Conservation (phyloP, 2,888 invertebrate genomes). For the Cantharis nigra region DNA sequence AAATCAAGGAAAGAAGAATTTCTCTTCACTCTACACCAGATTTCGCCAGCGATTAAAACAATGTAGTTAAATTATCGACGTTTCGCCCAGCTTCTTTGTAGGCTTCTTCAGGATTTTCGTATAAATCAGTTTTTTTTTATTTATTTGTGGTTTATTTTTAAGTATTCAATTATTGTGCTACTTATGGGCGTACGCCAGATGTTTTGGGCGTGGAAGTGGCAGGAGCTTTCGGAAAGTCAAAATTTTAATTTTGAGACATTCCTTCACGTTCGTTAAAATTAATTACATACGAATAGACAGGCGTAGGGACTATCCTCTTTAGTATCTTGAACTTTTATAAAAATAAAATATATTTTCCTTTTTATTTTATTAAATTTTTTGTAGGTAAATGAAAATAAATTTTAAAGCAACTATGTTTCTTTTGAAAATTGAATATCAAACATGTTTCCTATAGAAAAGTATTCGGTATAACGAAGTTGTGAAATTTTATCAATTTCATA, state of each 20-base stretch:
- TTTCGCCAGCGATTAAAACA: too few relatives aligned
- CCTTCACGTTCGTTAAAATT: neutral
- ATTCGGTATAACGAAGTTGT: conserved; percentile 11
- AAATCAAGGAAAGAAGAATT: too few relatives aligned
- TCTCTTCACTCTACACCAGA: too few relatives aligned
- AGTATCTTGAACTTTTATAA: neutral
- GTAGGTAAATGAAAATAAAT: neutral
- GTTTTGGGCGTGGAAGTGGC: neutral
- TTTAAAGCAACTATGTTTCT: neutral
- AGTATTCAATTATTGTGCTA: neutral
- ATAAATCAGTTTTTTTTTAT: too few relatives aligned
- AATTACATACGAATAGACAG: neutral
- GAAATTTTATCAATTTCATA: conserved; percentile 21
- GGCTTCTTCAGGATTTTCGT: too few relatives aligned
- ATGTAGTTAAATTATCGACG: too few relatives aligned
- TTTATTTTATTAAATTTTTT: neutral
- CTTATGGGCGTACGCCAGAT: neutral
- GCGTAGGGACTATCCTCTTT: neutral
- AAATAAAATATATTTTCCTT: neutral
- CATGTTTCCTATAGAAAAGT: conserved; percentile 11
- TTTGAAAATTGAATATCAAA: neutral
- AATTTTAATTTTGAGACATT: neutral
- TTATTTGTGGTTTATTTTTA: neutral
- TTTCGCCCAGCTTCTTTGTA: too few relatives aligned
- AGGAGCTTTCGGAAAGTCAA: neutral